A percentile compares a stretch with the other conserved stretches of the same genome.
Evolutionary conservation across 1,140 invertebrate species (phyloP).

Genomic region (Diorhabda elongata): DNA sequence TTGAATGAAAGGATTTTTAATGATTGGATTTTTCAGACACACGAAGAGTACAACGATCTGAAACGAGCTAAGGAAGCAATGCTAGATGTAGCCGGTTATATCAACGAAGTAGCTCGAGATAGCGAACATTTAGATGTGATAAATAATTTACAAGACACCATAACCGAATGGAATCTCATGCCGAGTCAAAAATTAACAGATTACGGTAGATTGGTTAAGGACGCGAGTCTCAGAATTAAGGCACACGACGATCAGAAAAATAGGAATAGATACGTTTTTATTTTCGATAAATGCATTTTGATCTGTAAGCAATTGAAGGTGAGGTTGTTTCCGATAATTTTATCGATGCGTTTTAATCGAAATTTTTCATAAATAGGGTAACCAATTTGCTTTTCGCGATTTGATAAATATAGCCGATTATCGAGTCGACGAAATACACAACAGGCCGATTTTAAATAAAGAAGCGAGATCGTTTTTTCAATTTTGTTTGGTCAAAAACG

Average conservation of each 20-base stretch:
- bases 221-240: slow-evolving; percentile 91
- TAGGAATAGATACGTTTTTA: slow-evolving; percentile 86
- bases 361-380: slow-evolving; percentile 58
- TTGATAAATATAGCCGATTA: slow-evolving; percentile 81
- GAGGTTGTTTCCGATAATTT: slow-evolving; percentile 6
- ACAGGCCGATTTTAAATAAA: slow-evolving; percentile 57
- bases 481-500: slow-evolving; percentile 79
- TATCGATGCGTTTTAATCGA: too few relatives aligned
- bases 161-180: slow-evolving; percentile 69
- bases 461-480: slow-evolving; percentile 75
- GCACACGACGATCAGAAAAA: slow-evolving; percentile 84
- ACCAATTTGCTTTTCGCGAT: slow-evolving; percentile 88
- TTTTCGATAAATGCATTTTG: slow-evolving; percentile 95
- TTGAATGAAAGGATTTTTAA: slow-evolving; percentile 12
- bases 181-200: slow-evolving; percentile 51
- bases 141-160: slow-evolving; percentile 78
- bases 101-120: slow-evolving; percentile 97
- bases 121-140: slow-evolving; percentile 90
- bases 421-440: slow-evolving; percentile 74
- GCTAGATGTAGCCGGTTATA: slow-evolving; percentile 94
- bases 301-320: slow-evolving; percentile 75
- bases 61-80: slow-evolving; percentile 91
- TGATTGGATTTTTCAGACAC: slow-evolving; percentile 50
- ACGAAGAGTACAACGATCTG: slow-evolving; percentile 78
- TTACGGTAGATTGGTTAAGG: slow-evolving; percentile 85